Base-by-base conservation (phyloP, 2,888 invertebrate genomes). In the Melieria omissa region DNA sequence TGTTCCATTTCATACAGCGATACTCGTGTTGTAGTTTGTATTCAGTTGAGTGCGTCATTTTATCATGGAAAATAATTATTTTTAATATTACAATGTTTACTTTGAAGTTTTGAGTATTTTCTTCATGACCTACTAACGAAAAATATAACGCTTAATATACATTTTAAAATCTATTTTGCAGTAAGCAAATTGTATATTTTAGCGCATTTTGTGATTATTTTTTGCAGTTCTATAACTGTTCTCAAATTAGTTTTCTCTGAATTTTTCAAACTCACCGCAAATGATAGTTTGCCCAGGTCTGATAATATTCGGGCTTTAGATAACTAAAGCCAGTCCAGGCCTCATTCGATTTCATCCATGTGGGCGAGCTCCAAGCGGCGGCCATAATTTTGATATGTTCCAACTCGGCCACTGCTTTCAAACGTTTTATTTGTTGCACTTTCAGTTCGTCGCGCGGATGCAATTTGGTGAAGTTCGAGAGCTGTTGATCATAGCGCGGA, bases 201-300 rank as follows among this genome's bases (percentile, higher is more conserved):
- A 29, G 0, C 29, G 29, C 29, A 29, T 29, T 29, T 29, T 29
- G 29, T 29, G 29, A 29, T 29, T 29, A 29, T 29, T 29, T 29
- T 29, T 29, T 29, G 29, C 29, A 29, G 29, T 29, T 29, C 29
- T 29, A 3, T 29, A 29, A 29, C 1, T 29, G 29, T 62, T 8
- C 14, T 6, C 4, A 45, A 47, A 7, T 47, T 49, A 12, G 44
- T 9, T 44, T 4, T 44, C 16, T 55, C 1, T 58, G 14, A 58
- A 44, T 55, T 57, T 61, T 47, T 9, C 9, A 2, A 62, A 76
- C 76, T 72, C 75, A 92, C 92, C 90, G 93, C 12, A 95, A 81
- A 83, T 93, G 92, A 84, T 97, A 97, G 75, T 94, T 88, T 0
- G 96, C 95, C 89, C 93, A 97, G 0, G 92, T 83, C 83, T 94